Conservation (phyloP, 2,113 vertebrate species). For the Atrichornis clamosus region DNA sequence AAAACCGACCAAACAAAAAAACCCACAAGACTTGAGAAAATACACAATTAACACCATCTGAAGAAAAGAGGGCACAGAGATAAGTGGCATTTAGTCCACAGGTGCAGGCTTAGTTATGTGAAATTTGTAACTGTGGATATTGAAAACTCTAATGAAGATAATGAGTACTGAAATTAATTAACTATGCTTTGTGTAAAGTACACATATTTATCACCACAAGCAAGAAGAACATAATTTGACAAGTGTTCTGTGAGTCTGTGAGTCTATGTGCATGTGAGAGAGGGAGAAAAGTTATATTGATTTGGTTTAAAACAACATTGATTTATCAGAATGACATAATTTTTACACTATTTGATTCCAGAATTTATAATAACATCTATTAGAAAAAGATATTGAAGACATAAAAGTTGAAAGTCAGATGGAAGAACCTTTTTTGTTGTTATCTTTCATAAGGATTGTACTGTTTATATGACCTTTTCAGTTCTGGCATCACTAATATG, state of each 20-base stretch:
- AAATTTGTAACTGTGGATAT: background rate
- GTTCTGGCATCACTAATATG: background rate
- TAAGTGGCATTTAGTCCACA: background rate
- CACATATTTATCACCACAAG: background rate
- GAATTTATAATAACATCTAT: background rate
- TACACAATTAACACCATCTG: background rate
- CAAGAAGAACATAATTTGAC: background rate
- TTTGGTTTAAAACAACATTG: background rate
- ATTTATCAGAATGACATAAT: background rate
- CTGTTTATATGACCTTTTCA: background rate
- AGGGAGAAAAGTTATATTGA: background rate
- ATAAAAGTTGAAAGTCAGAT: background rate
- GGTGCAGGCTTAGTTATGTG: background rate
- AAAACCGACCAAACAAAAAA: fast-evolving
- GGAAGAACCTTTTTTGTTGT: background rate
- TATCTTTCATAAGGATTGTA: background rate
- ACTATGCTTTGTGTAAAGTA: background rate
- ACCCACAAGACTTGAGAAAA: background rate
- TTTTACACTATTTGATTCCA: background rate
- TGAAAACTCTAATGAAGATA: background rate
- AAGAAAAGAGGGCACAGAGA: background rate
- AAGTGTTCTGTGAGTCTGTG: background rate
- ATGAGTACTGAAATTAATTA: background rate
- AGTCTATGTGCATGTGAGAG: fast-evolving
- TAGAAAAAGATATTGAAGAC: background rate